Evolutionary conservation across 2,797 vertebrate genomes (phyloP).

Genomic region (Xenentodon cancila): DNA sequence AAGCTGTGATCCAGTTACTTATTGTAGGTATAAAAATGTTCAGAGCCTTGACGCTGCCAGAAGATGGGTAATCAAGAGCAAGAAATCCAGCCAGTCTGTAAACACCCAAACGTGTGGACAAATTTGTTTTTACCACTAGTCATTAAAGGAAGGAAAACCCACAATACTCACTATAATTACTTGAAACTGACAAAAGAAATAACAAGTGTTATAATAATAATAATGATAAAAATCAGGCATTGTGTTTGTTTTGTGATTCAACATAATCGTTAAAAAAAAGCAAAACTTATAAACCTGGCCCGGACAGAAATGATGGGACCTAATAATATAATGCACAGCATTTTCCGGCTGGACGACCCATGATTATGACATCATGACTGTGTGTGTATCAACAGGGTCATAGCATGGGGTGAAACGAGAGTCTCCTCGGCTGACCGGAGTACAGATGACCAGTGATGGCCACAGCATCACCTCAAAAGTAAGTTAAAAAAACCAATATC

Average conservation of each 20-base stretch:
- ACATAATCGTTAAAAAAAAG: too few relatives aligned
- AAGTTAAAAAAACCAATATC: slow-evolving; percentile 35
- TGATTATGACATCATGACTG: slow-evolving; percentile 5
- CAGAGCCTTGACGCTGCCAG: slow-evolving; percentile 13
- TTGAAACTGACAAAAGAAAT: too few relatives aligned
- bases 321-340: too few relatives aligned
- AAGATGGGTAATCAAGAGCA: slow-evolving; percentile 40
- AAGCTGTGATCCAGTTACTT: slow-evolving; percentile 47
- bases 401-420: slow-evolving; percentile 76
- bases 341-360: slow-evolving; percentile 7
- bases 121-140: too few relatives aligned
- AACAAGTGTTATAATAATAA: too few relatives aligned
- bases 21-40: slow-evolving; percentile 44
- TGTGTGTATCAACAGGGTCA: slow-evolving; percentile 49
- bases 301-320: too few relatives aligned
- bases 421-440: slow-evolving; percentile 70
- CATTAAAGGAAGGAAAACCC: too few relatives aligned
- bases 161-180: too few relatives aligned
- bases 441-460: slow-evolving; percentile 86
- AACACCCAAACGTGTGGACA: too few relatives aligned
- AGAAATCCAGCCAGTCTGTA: slow-evolving; percentile 33
- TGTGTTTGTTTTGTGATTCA: too few relatives aligned
- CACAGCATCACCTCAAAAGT: slow-evolving; percentile 80
- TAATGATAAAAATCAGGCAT: too few relatives aligned
- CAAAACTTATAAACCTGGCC: too few relatives aligned